Base-by-base conservation (phyloP, 1,140 invertebrate species). In the Harpegnathos saltator region DNA sequence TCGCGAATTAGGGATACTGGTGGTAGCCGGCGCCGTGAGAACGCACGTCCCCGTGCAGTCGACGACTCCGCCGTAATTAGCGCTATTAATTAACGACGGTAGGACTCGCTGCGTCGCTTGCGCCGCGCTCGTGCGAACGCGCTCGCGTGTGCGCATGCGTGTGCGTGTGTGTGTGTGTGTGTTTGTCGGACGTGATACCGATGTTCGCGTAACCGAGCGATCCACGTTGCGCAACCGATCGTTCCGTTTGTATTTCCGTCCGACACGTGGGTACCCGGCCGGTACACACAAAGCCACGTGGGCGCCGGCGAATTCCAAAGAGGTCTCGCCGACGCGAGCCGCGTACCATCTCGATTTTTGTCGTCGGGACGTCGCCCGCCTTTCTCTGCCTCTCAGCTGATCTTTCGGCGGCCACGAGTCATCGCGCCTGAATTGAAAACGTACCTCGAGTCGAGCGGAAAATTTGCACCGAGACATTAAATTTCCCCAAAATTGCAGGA, bases 281-380 rank as follows among this genome's bases (percentile, higher is more conserved):
- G 38, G 38, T 50, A 5, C 15, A 68, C 68, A 88, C 83, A 89
- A 89, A 85, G 77, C 59, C 33, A 24, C 12, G 87, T 88, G 73
- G 87, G 87, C 73, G 87, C 59, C 58, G 24, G 22, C 19, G 68
- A 88, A 89, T 89, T 88, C 83, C 83, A 26, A 14, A 54, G 83
- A 38, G 59, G 61, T 66, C 48, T 82, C 85, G 65, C 80, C 68
- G 61, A 58, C 52, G 38, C 52, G 29, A 52, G n/a, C n/a, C n/a
- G n/a, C 73, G 85, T 73, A 54, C 24, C 65, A 66, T 87, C 77
- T 71, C 50, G 33, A 85, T 82, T 87, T 88, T 73, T 83, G 61
- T 86, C n/a, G 22, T 22, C 52, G 38, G 11, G 11, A 44, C 38
- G 38, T 4, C 38, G 38, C 38, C 44, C 52, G 80, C 73, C 78